Percentiles rank a stretch among this genome's conserved stretches.
These are phyloP conservation scores for Rousettus madagascariensis DNA, from an alignment of 2,797 vertebrate genomes.

Conservation along the genomic window DNA sequence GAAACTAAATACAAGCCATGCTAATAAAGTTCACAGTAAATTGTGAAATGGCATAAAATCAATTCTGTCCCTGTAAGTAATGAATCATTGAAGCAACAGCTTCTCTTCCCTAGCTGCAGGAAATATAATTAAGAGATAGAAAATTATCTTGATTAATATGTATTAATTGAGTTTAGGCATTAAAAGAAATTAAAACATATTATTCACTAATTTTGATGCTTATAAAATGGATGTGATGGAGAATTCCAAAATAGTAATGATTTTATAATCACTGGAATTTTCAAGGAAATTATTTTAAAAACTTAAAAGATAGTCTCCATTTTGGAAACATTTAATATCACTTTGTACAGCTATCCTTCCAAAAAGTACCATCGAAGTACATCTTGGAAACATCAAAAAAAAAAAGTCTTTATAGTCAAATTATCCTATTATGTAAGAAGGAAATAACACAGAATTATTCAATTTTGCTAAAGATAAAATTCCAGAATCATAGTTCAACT, in stretches of 20 bases:
- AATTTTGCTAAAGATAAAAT: not conserved
- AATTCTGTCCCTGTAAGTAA: not conserved
- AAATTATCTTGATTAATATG: not conserved
- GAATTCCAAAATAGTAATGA: not conserved
- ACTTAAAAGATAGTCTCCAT: not conserved
- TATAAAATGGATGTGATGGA: not conserved
- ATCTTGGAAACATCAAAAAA: not conserved
- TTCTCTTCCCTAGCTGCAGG: not conserved
- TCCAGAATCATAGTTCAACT: not conserved
- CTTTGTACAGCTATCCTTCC: not conserved
- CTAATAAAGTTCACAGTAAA: not conserved
- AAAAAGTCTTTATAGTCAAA: not conserved
- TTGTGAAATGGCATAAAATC: constrained; percentile 10
- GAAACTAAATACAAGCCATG: not conserved
- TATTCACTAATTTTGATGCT: not conserved
- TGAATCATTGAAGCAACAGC: not conserved
- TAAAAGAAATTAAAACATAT: not conserved
- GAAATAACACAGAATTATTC: not conserved
- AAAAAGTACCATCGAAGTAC: not conserved
- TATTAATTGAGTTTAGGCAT: not conserved
- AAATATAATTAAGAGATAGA: not conserved
- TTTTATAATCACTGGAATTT: not conserved
- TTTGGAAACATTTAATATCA: not conserved
- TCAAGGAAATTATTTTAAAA: not conserved
- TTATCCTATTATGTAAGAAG: not conserved